These are phyloP conservation scores for Argyresthia albistria DNA, from an alignment of 2,888 invertebrate species.

Conservation along the genomic window DNA sequence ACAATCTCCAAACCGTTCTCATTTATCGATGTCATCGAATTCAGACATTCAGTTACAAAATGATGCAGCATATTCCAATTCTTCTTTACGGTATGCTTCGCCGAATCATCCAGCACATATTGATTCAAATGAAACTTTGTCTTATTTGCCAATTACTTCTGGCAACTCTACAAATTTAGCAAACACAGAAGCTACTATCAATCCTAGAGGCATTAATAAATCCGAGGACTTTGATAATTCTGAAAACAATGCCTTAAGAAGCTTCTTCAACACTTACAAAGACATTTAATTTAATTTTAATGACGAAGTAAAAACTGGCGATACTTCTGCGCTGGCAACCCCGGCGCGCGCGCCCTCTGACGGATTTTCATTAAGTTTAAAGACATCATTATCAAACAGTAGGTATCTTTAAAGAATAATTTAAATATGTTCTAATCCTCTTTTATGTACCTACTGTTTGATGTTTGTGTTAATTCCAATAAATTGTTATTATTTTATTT, in stretches of 20 bases:
- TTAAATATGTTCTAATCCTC: too few relatives aligned
- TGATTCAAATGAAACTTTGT: constrained; percentile 2
- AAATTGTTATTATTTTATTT: too few relatives aligned
- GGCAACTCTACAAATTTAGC: constrained; percentile 2
- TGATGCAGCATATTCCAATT: not conserved
- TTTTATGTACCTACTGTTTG: too few relatives aligned
- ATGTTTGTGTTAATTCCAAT: too few relatives aligned
- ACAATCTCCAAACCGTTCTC: constrained; percentile 2
- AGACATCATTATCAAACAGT: too few relatives aligned
- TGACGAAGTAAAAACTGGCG: not conserved
- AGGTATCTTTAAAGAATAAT: too few relatives aligned
- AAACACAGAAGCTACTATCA: constrained; percentile 2
- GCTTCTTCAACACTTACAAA: constrained; percentile 2
- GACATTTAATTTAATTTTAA: not conserved
- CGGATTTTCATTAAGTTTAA: too few relatives aligned
- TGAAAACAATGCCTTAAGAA: constrained; percentile 3
- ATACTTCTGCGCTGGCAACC: too few relatives aligned
- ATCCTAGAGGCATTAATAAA: constrained; percentile 2
- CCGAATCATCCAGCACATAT: constrained; percentile 2
- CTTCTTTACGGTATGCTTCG: not conserved
- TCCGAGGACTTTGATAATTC: constrained; percentile 1
- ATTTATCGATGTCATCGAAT: constrained; percentile 1
- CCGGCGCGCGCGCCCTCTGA: too few relatives aligned
- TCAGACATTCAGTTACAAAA: constrained; percentile 2
- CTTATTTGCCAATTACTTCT: constrained; percentile 2